Evolutionary conservation across 2,113 vertebrate species (phyloP).

Genomic region (Pseudorasbora parva): DNA sequence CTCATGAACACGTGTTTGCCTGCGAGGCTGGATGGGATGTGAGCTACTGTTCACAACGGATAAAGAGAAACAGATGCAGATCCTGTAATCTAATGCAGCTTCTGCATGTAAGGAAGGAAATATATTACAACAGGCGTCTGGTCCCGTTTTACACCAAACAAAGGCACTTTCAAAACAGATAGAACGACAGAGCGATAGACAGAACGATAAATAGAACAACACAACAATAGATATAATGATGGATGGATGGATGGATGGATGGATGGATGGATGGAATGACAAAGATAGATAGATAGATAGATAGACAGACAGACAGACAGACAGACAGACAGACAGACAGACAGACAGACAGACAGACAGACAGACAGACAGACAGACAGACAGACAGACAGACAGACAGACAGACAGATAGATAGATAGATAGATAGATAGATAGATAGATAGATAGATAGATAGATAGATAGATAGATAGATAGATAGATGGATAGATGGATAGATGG

Average conservation of each 20-base stretch:
- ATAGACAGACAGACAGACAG: too few species aligned
- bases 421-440: not conserved
- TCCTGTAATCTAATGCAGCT: not conserved
- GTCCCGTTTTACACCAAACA: not conserved
- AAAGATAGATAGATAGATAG: not conserved
- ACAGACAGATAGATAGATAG: not conserved
- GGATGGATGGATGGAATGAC: not conserved
- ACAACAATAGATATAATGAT: too few species aligned
- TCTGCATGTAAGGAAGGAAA: not conserved
- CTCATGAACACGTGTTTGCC: not conserved
- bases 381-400: too few species aligned
- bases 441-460: not conserved
- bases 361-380: too few species aligned
- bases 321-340: too few species aligned
- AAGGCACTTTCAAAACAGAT: not conserved
- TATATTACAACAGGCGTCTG: not conserved
- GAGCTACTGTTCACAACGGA: not conserved
- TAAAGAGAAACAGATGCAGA: conserved; percentile 4
- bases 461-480: not conserved
- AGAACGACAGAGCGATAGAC: too few species aligned
- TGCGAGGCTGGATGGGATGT: not conserved
- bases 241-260: too few species aligned
- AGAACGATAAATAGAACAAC: too few species aligned
- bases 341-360: too few species aligned
- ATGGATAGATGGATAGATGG: not conserved